Evolutionary conservation across 2,113 vertebrate species (phyloP), one percentile per base, ranked within the genome.

Genomic region (Rhinogobius similis): DNA sequence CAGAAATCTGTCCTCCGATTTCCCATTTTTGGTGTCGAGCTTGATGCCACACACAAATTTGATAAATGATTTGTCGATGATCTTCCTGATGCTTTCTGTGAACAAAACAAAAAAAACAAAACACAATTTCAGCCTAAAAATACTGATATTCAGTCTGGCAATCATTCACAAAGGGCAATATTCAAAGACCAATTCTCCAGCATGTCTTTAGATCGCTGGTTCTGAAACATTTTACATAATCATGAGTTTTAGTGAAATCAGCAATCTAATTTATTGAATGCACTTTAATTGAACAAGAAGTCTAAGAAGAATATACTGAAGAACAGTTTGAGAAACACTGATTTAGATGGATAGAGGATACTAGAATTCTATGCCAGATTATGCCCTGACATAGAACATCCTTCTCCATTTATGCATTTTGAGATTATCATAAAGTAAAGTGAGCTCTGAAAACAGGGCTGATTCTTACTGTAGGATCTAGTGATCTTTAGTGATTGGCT

Each of bases 41-140:
- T 93, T 93, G 23, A 93, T 78, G 21, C 87, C 85, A 0, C 92
- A 87, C 65, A 90, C 63, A 61, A 91, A 93, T 87, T 93, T 93
- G 81, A 92, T 90, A 3, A 86, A 82, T 29, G 91, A 79, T 67
- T 90, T 93, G 26, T 93, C 91, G 0, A 93, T 77, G n/a, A 90
- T 89, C 86, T 92, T 94, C 85, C 83, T 91, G 86, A 94, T 89
- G 81, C 92, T 93, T 46, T 93, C 92, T 93, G 91, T 77, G 77
- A 73, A 88, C 10, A 59, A 67, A 44, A 83, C 27, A 26, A 64
- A 20, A 18, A 26, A 64, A 20, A 18, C 72, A 12, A 70, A 32
- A 67, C 32, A 61, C 3, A 4, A 36, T 10, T 36, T 20, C 20
- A 10, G 7, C 18, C 4, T 18, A 20, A 29, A 59, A 29, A 59